Evolutionary conservation across 2,888 invertebrate species (phyloP).

Genomic region (Epirrhoe tristata): DNA sequence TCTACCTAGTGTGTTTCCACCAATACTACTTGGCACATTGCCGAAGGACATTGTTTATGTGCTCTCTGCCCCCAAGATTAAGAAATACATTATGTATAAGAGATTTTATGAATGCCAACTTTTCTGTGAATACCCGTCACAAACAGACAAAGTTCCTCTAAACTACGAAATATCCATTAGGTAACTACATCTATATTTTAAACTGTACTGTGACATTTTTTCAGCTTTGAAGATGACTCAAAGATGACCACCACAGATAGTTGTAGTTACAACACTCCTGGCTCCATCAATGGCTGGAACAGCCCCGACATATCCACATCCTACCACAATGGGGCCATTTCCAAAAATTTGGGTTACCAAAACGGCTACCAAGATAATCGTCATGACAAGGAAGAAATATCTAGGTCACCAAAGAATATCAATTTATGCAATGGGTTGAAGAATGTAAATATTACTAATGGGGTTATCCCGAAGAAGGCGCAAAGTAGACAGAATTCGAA

Average conservation of each 20-base stretch:
- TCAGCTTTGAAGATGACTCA: conserved; percentile 83
- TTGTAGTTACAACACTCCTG: conserved; percentile 83
- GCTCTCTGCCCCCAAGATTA: conserved; percentile 32
- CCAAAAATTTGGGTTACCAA: conserved; percentile 70
- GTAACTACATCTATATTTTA: too few relatives aligned
- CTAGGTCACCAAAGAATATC: conserved; percentile 74
- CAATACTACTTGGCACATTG: conserved; percentile 40
- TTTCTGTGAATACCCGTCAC: background rate
- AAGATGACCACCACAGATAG: conserved; percentile 87
- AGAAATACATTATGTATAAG: conserved; percentile 20
- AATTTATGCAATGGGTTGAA: conserved; percentile 77
- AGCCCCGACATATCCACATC: conserved; percentile 76
- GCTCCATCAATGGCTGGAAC: conserved; percentile 86
- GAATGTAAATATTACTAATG: conserved; percentile 77
- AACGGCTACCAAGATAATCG: conserved; percentile 71
- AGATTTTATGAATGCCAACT: conserved; percentile 16
- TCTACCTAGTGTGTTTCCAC: conserved; percentile 13
- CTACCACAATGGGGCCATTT: conserved; percentile 78
- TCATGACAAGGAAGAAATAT: conserved; percentile 56
- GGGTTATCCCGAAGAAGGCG: conserved; percentile 71
- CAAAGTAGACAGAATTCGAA: conserved; percentile 73
- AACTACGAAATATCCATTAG: too few relatives aligned
- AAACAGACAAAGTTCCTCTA: too few relatives aligned
- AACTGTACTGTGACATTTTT: conserved; percentile 3
- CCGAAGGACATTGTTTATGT: conserved; percentile 41